Evolutionary conservation across 2,888 invertebrate genomes (phyloP).

Genomic region (Drosophila meridionalis): DNA sequence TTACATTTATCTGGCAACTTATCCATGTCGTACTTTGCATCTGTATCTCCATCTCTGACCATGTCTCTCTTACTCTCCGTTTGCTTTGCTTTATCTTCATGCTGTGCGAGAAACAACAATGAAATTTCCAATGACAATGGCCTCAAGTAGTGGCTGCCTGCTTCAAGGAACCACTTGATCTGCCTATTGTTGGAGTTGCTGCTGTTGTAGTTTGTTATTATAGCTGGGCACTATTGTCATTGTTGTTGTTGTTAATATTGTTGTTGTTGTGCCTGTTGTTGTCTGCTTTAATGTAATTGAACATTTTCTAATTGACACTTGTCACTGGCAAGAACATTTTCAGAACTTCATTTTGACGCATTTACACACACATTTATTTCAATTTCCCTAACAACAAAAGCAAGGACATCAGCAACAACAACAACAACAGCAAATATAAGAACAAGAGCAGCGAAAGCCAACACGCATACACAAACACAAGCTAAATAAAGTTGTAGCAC

Average conservation of each 20-base stretch:
- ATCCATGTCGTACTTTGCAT: not conserved
- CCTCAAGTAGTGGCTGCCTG: constrained; percentile 32
- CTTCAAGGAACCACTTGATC: constrained; percentile 52
- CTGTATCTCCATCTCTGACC: not conserved
- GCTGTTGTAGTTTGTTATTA: constrained; percentile 31
- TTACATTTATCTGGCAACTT: constrained; percentile 56
- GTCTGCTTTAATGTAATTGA: constrained; percentile 68
- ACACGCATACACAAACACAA: constrained; percentile 47
- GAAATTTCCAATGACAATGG: constrained; percentile 45
- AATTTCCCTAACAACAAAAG: constrained; percentile 73
- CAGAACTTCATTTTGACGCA: constrained; percentile 82
- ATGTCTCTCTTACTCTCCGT: not conserved
- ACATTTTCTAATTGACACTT: constrained; percentile 77
- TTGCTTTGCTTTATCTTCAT: constrained; percentile 38
- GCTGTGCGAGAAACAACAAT: constrained; percentile 57
- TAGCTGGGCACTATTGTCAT: constrained; percentile 27
- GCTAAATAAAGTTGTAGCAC: constrained; percentile 63
- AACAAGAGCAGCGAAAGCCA: constrained; percentile 24
- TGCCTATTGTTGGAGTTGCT: constrained; percentile 26
- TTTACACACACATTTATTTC: constrained; percentile 83
- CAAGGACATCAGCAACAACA: constrained; percentile 21
- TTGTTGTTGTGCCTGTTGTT: constrained; percentile 29
- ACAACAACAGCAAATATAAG: constrained; percentile 4
- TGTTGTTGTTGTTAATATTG: constrained; percentile 29
- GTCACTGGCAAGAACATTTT: constrained; percentile 69